A percentile compares a stretch with the other conserved stretches of the same genome.
These are phyloP conservation scores for Syrrhaptes paradoxus DNA, from an alignment of 2,113 vertebrate species.

Conservation along the genomic window DNA sequence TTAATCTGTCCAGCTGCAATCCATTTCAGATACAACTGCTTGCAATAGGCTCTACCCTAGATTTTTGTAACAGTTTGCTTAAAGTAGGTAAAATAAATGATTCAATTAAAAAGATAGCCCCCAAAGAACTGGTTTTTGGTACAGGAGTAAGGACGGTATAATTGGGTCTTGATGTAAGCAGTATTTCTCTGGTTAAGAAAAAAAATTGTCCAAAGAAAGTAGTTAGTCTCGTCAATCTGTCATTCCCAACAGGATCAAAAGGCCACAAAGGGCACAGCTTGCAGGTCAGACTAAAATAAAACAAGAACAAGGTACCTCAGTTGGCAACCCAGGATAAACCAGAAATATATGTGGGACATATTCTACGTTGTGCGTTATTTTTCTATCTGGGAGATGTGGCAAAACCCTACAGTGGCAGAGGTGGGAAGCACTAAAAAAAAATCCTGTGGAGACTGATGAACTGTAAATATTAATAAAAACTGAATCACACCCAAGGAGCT, in stretches of 20 bases:
- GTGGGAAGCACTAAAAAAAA: background rate
- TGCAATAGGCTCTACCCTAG: background rate
- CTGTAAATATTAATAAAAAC: background rate
- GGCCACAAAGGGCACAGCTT: background rate
- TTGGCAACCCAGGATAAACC: background rate
- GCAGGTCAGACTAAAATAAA: background rate
- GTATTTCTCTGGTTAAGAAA: background rate
- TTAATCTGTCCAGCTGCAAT: conserved; percentile 16
- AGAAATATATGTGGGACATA: background rate
- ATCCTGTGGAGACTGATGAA: background rate
- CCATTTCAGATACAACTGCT: background rate
- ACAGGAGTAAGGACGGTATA: background rate
- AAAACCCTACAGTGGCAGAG: background rate
- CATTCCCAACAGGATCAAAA: conserved; percentile 4
- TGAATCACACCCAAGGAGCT: background rate
- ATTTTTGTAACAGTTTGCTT: conserved; percentile 13
- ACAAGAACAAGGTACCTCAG: background rate
- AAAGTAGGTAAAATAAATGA: conserved; percentile 49
- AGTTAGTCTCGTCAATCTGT: background rate
- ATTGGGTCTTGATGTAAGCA: conserved; percentile 34
- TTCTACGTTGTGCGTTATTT: background rate
- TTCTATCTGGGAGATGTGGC: background rate
- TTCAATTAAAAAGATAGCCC: conserved; percentile 23
- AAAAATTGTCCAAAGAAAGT: background rate
- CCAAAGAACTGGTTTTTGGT: conserved; percentile 1